Conservation (phyloP, 1,140 invertebrate species). For the Aradophagus sp. region DNA sequence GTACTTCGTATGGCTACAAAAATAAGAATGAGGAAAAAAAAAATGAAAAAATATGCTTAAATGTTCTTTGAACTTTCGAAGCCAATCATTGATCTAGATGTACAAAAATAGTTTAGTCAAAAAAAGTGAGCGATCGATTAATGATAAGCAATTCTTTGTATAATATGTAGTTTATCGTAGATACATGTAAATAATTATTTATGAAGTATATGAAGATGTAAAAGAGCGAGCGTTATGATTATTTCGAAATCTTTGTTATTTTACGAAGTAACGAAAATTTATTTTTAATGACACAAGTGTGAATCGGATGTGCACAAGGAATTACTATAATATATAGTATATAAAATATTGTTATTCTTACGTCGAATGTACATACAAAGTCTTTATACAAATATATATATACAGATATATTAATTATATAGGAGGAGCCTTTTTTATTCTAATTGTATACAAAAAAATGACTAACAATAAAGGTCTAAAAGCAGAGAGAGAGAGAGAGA, state of each 20-base stretch:
- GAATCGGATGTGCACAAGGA: conserved; percentile 17
- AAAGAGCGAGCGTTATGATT: conserved; percentile 2
- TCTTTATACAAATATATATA: conserved; percentile 21
- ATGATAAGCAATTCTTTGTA: not conserved
- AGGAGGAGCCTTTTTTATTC: too few relatives aligned
- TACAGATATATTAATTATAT: conserved; percentile 7
- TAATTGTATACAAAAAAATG: too few relatives aligned
- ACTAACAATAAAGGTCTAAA: too few relatives aligned
- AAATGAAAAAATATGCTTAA: too few relatives aligned
- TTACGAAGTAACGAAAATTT: conserved; percentile 1
- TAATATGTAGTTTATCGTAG: conserved; percentile 2
- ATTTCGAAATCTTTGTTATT: conserved; percentile 5
- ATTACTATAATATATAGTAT: conserved; percentile 13
- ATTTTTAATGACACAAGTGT: conserved; percentile 12
- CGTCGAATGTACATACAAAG: conserved; percentile 17
- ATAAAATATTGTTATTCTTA: conserved; percentile 19
- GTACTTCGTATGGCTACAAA: too few relatives aligned
- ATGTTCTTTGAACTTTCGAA: not conserved
- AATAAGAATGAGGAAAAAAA: too few relatives aligned
- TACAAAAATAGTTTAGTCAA: conserved; percentile 15
- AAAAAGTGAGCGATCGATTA: not conserved
- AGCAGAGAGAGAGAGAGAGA: too few relatives aligned
- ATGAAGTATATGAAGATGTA: conserved; percentile 3
- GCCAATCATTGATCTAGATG: conserved; percentile 18
- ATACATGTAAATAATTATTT: conserved; percentile 14